Percentiles rank a stretch among this genome's conserved stretches.
phyloP scores from a whole-genome alignment of 2,113 vertebrate genomes.

The Microcebus ravelobensis region DNA sequence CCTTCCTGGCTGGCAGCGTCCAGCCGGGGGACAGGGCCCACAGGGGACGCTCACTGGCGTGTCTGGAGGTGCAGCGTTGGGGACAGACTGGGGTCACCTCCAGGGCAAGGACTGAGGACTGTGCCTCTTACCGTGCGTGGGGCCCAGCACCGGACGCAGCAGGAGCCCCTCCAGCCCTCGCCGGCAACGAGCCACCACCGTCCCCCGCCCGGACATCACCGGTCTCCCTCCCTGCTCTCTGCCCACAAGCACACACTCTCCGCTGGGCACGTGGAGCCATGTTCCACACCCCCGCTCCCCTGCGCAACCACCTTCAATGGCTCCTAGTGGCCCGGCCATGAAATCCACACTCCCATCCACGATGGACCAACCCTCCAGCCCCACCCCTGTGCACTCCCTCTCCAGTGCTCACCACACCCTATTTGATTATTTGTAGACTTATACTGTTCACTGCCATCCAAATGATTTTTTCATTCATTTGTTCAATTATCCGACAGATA shows the following conservation, averaged over 20 bases:
- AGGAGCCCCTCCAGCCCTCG: background rate
- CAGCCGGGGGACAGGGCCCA: fast-evolving
- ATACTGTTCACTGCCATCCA: background rate
- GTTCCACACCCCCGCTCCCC: fast-evolving
- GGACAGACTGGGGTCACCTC: background rate
- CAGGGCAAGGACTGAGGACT: background rate
- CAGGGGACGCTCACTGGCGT: fast-evolving
- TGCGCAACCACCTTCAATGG: background rate
- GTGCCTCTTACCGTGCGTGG: fast-evolving
- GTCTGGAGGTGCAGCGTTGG: too few species aligned
- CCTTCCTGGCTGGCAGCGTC: fast-evolving
- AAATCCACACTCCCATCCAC: background rate
- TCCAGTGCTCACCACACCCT: fast-evolving
- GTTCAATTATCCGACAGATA: background rate
- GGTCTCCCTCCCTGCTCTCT: background rate
- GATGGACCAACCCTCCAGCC: too few species aligned
- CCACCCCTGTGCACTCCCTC: background rate
- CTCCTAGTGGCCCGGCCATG: background rate
- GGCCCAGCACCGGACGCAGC: fast-evolving
- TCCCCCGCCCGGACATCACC: background rate
- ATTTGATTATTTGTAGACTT: background rate
- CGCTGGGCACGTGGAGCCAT: fast-evolving
- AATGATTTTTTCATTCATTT: background rate
- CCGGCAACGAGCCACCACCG: background rate
- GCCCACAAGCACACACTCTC: fast-evolving